These are phyloP conservation scores for Apomyelois bistriatella DNA, from an alignment of 2,888 invertebrate species.

Conservation along the genomic window DNA sequence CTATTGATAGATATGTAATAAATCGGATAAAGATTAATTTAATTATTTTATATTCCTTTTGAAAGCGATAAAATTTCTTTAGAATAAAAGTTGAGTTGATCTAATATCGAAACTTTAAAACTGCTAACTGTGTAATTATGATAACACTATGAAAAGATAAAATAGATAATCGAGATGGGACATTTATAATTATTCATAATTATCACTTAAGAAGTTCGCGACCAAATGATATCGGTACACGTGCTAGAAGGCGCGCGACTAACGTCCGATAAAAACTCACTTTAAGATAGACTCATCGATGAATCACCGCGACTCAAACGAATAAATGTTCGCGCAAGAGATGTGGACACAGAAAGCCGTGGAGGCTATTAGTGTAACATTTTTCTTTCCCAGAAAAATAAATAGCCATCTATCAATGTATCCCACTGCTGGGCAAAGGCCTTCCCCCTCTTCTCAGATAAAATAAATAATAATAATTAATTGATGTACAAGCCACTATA, in stretches of 20 bases:
- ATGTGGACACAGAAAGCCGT: constrained; percentile 50
- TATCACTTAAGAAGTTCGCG: background rate
- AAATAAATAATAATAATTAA: too few species aligned
- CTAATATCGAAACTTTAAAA: too few species aligned
- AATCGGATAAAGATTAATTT: background rate
- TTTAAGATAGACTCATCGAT: constrained; percentile 77
- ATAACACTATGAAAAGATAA: background rate
- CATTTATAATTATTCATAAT: background rate
- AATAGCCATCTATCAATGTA: too few species aligned
- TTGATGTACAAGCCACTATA: too few species aligned
- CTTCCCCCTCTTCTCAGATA: too few species aligned
- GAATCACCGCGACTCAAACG: constrained; percentile 67
- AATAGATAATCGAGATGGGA: background rate
- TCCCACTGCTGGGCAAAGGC: too few species aligned
- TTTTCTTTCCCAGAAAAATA: background rate
- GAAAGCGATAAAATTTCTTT: too few species aligned
- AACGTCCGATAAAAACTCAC: constrained; percentile 68
- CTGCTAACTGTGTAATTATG: too few species aligned
- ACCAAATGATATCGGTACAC: constrained; percentile 23
- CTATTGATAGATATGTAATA: background rate
- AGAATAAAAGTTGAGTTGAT: background rate
- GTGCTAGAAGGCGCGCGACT: constrained; percentile 36
- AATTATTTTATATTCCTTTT: too few species aligned
- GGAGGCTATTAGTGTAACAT: constrained; percentile 37
- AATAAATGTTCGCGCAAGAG: constrained; percentile 69